phyloP scores from a whole-genome alignment of 2,888 invertebrate genomes.

The Ditula angustiorana region DNA sequence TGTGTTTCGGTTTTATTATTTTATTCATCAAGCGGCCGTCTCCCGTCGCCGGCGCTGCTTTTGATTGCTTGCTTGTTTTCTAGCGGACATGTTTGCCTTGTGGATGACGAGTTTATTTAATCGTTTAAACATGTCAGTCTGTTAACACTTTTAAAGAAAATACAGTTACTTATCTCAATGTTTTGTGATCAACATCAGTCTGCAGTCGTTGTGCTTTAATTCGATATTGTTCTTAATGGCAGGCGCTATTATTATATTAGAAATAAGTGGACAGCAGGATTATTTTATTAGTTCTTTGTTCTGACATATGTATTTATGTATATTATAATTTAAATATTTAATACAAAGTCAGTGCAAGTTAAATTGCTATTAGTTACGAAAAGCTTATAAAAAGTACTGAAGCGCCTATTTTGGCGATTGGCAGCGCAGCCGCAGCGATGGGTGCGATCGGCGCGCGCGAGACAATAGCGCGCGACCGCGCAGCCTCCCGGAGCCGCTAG shows the following conservation, averaged over 20 bases:
- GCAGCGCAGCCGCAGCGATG: not conserved
- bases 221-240: not conserved
- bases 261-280: not conserved
- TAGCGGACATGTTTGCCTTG: conserved; percentile 62
- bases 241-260: not conserved
- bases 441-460: conserved; percentile 4
- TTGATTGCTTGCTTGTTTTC: conserved; percentile 45
- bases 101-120: conserved; percentile 42
- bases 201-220: not conserved
- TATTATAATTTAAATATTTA: no score
- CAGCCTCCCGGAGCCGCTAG: conserved; percentile 51
- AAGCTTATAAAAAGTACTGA: not conserved
- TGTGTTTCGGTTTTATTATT: conserved; percentile 66
- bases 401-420: conserved; percentile 10
- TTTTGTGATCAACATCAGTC: not conserved
- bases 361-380: not conserved
- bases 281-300: not conserved
- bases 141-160: conserved; percentile 13
- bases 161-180: conserved; percentile 5
- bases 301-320: not conserved
- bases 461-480: conserved; percentile 35
- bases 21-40: conserved; percentile 50
- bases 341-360: not conserved
- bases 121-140: conserved; percentile 29
- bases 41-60: conserved; percentile 47